Evolutionary conservation across 1,140 invertebrate genomes (phyloP).

Genomic region (Camponotus pennsylvanicus): DNA sequence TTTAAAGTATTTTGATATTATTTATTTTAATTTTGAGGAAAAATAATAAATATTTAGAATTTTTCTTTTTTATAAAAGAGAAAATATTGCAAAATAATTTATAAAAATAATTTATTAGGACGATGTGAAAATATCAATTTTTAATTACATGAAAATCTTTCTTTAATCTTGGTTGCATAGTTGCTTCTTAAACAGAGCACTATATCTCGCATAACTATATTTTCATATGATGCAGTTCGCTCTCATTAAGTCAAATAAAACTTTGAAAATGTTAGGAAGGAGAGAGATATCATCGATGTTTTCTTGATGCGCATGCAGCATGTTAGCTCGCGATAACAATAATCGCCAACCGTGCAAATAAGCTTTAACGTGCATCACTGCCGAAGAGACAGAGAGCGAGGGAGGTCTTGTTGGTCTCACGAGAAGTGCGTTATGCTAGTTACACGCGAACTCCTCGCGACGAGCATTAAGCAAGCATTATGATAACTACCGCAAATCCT

Average conservation of each 20-base stretch:
- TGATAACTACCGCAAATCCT: constrained; percentile 70
- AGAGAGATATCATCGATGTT: not conserved
- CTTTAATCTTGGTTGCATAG: no score
- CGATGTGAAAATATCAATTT: not conserved
- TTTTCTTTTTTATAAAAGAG: no score
- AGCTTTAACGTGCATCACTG: constrained; percentile 42
- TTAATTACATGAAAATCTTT: not conserved
- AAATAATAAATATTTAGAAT: no score
- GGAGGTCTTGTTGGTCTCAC: constrained; percentile 83
- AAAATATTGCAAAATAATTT: no score
- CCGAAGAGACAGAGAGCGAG: constrained; percentile 68
- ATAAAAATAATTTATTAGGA: not conserved
- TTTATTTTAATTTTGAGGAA: no score
- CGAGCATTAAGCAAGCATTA: constrained; percentile 80
- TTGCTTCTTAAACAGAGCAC: no score
- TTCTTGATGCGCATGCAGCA: not conserved
- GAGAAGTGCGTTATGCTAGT: constrained; percentile 78
- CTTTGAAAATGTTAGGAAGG: not conserved
- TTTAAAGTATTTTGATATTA: no score
- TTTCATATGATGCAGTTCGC: not conserved
- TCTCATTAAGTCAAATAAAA: not conserved
- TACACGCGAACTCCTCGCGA: constrained; percentile 79
- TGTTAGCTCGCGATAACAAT: not conserved
- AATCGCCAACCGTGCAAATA: constrained; percentile 34
- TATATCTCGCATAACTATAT: not conserved